phyloP scores from a whole-genome alignment of 2,113 vertebrate genomes.

The Gymnarchus niloticus region DNA sequence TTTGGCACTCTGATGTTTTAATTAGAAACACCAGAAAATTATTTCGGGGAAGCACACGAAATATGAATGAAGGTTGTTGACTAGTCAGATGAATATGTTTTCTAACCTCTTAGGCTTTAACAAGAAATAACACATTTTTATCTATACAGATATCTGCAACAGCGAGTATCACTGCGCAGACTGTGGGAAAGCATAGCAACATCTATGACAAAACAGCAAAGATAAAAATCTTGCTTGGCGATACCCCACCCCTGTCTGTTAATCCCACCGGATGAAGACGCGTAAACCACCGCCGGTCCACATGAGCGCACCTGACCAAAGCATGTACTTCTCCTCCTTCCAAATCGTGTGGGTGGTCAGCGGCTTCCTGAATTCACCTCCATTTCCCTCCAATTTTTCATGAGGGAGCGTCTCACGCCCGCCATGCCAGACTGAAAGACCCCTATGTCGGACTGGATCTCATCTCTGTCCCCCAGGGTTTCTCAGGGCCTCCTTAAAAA shows the following conservation, averaged over 20 bases:
- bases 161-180: constrained; percentile 12
- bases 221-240: constrained; percentile 28
- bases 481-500: neutral
- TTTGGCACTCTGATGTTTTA: constrained; percentile 1
- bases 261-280: constrained; percentile 23
- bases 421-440: no score
- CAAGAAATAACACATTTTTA: neutral
- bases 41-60: neutral
- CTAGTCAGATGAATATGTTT: neutral
- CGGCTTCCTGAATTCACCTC: neutral
- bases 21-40: neutral
- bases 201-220: constrained; percentile 16
- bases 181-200: neutral
- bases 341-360: neutral
- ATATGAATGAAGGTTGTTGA: neutral
- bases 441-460: no score
- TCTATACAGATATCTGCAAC: constrained; percentile 18
- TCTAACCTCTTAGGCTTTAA: constrained; percentile 14
- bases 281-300: neutral
- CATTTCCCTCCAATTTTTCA: neutral
- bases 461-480: no score
- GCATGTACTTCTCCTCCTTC: neutral
- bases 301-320: neutral
- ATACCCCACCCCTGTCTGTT: constrained; percentile 27
- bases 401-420: neutral